These are phyloP conservation scores for Propithecus deckenii DNA, from an alignment of 2,797 vertebrate species.

Conservation along the genomic window DNA sequence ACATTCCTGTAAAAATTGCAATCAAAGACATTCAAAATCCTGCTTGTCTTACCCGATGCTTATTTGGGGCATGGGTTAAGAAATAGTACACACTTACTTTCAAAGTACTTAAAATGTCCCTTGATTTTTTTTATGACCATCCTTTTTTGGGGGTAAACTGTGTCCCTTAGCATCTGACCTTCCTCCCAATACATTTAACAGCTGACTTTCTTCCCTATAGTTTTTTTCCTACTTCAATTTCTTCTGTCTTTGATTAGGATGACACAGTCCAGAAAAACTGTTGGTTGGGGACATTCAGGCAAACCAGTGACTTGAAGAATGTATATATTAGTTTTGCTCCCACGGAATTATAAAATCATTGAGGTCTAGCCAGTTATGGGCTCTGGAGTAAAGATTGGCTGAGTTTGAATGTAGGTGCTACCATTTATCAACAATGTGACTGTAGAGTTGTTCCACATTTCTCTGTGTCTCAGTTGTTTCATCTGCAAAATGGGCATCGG, in stretches of 20 bases:
- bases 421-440: neutral
- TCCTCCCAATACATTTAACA: neutral
- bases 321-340: neutral
- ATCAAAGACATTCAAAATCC: neutral
- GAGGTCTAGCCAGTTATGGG: too few species aligned
- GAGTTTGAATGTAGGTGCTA: neutral
- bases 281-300: neutral
- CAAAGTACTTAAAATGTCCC: neutral
- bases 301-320: neutral
- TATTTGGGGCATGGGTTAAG: neutral
- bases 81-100: neutral
- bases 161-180: neutral
- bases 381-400: neutral
- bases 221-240: neutral
- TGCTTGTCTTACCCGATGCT: neutral
- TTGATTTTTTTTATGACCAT: neutral
- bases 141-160: neutral
- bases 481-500: neutral
- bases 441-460: neutral
- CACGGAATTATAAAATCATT: neutral
- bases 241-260: neutral
- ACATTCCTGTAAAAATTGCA: neutral
- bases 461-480: neutral
- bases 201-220: neutral
- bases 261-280: neutral